Base-by-base conservation (phyloP, 2,113 vertebrate species). In the Nothobranchius furzeri region DNA sequence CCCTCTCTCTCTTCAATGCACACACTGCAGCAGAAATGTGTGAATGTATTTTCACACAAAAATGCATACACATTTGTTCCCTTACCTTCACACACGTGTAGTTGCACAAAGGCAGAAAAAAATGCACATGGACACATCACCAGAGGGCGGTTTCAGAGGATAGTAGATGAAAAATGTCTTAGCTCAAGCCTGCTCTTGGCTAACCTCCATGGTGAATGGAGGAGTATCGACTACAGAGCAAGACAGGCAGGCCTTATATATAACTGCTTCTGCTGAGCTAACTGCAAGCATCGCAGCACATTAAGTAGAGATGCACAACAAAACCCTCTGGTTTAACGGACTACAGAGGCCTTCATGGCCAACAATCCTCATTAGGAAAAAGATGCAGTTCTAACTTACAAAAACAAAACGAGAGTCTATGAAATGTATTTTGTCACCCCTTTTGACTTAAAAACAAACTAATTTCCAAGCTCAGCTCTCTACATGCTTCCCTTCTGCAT, bases 161-260 rank as follows among this genome's bases (percentile, higher is more conserved):
- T 46, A 63, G 69, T n/a, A 55, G 37, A 81, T 70, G 55, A 83
- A 73, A 84, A 75, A 70, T 76, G 74, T 60, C 62, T 64, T 36
- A 60, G 71, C 70, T 79, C 70, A 51, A 69, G 47, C 54, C 52
- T 57, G 81, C 70, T 81, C 62, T 69, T 66, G 69, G 73, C 68
- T 79, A 74, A 85, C 69, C 68, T 82, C 74, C 3, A 9, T 60
- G n/a, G 62, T 71, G 64, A 76, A 71, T 56, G 63, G 67, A 76
- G 56, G 37, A 66, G 30, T 71, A 78, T 77, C 68, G 69, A 73
- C 63, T 64, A 24, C 37, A 75, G 48, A 78, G 12, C 0, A 1
- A 66, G 64, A 59, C 70, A 73, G 67, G 49, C 25, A 43, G 60
- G 48, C 24, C 51, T 76, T 78, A 82, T 82, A 75, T 81, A 78